Conservation (phyloP, 2,888 invertebrate species). For the Parelbella ahira region DNA sequence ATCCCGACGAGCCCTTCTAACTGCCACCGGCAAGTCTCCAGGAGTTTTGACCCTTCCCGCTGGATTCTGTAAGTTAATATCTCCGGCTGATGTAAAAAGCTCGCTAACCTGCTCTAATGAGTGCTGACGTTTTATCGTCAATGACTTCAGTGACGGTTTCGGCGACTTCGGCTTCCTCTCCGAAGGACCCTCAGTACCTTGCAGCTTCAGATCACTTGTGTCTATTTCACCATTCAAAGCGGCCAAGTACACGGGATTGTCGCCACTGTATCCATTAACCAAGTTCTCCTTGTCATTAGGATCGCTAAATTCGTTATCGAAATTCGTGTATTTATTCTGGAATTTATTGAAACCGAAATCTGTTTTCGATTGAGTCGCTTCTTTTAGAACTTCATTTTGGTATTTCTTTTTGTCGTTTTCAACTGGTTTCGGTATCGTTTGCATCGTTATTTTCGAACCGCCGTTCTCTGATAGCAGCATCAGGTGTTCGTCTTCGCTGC, state of each 20-base stretch:
- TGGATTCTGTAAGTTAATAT: conserved; percentile 85
- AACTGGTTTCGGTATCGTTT: conserved; percentile 43
- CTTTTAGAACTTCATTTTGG: conserved; percentile 64
- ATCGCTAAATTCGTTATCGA: conserved; percentile 73
- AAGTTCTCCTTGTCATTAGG: conserved; percentile 70
- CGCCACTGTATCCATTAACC: conserved; percentile 57
- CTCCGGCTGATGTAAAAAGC: conserved; percentile 85
- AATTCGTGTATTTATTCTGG: conserved; percentile 66
- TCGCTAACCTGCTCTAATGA: conserved; percentile 89
- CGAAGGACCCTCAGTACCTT: conserved; percentile 34
- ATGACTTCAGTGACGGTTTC: conserved; percentile 52
- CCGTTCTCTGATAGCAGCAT: conserved; percentile 71
- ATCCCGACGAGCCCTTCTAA: conserved; percentile 83
- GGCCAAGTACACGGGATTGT: conserved; percentile 68
- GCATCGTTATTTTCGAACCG: conserved; percentile 73
- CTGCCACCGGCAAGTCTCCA: conserved; percentile 89
- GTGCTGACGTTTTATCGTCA: conserved; percentile 80
- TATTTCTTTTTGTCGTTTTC: conserved; percentile 45
- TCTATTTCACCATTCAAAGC: conserved; percentile 65
- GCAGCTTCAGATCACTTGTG: conserved; percentile 42
- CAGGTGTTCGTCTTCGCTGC: conserved; percentile 73
- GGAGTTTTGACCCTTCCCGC: conserved; percentile 90
- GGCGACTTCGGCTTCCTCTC: conserved; percentile 38
- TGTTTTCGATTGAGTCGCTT: conserved; percentile 56
- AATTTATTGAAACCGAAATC: conserved; percentile 63